Percentiles rank a stretch among this genome's conserved stretches.
phyloP scores from a whole-genome alignment of 2,888 invertebrate genomes.

The Congeria kusceri region DNA sequence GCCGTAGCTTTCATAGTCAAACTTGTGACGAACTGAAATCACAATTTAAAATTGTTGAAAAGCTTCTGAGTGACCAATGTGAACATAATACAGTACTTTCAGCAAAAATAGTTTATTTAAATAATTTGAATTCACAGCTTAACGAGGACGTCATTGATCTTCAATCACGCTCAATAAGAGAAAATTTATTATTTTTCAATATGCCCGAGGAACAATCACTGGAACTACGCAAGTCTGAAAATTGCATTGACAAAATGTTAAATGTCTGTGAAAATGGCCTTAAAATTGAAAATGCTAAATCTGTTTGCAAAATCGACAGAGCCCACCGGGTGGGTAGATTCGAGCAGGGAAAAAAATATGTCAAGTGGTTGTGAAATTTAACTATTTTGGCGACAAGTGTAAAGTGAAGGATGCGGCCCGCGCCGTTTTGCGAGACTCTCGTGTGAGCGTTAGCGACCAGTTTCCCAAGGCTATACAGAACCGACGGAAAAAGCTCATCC shows the following conservation, averaged over 20 bases:
- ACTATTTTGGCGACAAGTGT: not conserved
- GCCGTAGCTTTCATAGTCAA: constrained; percentile 13
- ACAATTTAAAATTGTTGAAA: not conserved
- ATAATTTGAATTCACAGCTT: constrained; percentile 2
- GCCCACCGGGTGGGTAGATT: constrained; percentile 18
- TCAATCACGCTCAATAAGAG: constrained; percentile 26
- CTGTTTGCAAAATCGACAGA: constrained; percentile 18
- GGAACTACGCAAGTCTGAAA: not conserved
- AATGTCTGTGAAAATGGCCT: not conserved
- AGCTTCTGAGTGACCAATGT: not conserved
- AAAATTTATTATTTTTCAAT: constrained; percentile 20
- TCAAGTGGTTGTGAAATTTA: constrained; percentile 15
- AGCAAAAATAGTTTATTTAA: not conserved
- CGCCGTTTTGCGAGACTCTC: not conserved
- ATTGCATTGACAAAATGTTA: not conserved
- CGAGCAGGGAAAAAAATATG: not conserved
- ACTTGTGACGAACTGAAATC: constrained; percentile 14
- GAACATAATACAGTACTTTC: not conserved
- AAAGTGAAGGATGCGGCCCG: not conserved
- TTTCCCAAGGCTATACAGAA: constrained; percentile 6
- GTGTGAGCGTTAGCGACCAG: constrained; percentile 1
- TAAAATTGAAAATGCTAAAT: not conserved
- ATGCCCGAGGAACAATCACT: not conserved
- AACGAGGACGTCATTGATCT: constrained; percentile 18
- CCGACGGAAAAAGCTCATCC: constrained; percentile 5